Conservation (phyloP, 2,888 invertebrate genomes). For the Sarcophaga carnaria region DNA sequence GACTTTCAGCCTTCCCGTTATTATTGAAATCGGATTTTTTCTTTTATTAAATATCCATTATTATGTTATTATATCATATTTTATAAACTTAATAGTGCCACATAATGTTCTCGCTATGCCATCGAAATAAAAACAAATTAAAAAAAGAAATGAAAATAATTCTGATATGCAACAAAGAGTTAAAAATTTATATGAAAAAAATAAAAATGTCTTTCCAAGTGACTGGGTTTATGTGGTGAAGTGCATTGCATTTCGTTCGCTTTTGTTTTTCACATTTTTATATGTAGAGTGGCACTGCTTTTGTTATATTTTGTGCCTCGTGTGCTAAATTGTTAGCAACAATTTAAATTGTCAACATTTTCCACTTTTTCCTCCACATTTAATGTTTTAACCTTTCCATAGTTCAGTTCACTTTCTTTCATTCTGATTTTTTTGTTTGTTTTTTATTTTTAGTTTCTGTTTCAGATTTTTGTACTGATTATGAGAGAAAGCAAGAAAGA, state of each 20-base stretch:
- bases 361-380: slow-evolving; percentile 26
- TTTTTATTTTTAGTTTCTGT: slow-evolving; percentile 19
- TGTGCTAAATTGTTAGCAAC: slow-evolving; percentile 64
- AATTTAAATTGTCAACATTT: slow-evolving; percentile 68
- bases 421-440: neutral
- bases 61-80: neutral
- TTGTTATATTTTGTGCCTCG: slow-evolving; percentile 35
- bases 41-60: neutral
- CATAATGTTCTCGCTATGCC: slow-evolving; percentile 31
- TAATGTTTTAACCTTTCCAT: slow-evolving; percentile 60
- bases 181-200: slow-evolving; percentile 39
- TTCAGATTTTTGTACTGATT: slow-evolving; percentile 21
- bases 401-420: slow-evolving; percentile 24
- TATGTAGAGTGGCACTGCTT: neutral
- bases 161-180: slow-evolving; percentile 45
- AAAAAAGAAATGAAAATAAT: neutral
- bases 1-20: neutral
- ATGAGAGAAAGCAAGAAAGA: slow-evolving; percentile 21
- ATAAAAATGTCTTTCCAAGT: slow-evolving; percentile 54
- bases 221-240: slow-evolving; percentile 13
- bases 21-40: neutral
- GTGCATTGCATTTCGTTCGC: neutral
- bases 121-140: slow-evolving; percentile 20
- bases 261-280: neutral
- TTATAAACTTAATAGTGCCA: slow-evolving; percentile 6